Evolutionary conservation across 2,888 invertebrate genomes (phyloP).

Genomic region (Junonia oenone): DNA sequence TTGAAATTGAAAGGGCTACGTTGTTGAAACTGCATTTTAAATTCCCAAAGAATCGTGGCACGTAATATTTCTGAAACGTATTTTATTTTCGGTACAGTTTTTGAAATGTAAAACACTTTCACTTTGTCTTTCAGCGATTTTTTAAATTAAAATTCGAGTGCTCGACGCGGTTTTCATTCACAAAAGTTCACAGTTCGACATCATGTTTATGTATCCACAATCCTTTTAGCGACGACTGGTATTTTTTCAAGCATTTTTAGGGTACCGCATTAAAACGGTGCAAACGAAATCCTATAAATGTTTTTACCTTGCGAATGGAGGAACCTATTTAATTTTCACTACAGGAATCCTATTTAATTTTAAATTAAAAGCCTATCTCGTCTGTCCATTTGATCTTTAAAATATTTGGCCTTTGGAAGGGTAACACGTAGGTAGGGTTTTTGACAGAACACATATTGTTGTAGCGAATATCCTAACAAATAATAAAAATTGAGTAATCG

Average conservation of each 20-base stretch:
- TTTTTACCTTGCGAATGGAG: no score
- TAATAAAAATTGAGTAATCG: no score
- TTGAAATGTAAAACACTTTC: conserved; percentile 1
- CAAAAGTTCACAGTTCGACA: not conserved
- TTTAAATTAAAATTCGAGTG: not conserved
- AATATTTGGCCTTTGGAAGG: no score
- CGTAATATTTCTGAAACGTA: not conserved
- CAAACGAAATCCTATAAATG: no score
- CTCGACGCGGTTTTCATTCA: not conserved
- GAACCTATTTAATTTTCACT: no score
- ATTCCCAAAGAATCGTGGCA: not conserved
- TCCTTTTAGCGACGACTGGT: not conserved
- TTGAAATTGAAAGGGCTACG: not conserved
- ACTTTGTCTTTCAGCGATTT: not conserved
- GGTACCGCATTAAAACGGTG: not conserved
- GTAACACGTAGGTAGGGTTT: no score
- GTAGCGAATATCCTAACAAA: no score
- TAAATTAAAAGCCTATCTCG: no score
- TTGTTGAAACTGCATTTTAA: not conserved
- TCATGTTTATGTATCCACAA: not conserved
- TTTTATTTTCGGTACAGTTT: not conserved
- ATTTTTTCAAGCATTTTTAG: not conserved
- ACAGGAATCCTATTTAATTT: no score
- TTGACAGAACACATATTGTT: no score
- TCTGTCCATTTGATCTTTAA: no score